A percentile compares a stretch with the other conserved stretches of the same genome.
Evolutionary conservation across 2,888 invertebrate genomes (phyloP).

Genomic region (Altica lythri): DNA sequence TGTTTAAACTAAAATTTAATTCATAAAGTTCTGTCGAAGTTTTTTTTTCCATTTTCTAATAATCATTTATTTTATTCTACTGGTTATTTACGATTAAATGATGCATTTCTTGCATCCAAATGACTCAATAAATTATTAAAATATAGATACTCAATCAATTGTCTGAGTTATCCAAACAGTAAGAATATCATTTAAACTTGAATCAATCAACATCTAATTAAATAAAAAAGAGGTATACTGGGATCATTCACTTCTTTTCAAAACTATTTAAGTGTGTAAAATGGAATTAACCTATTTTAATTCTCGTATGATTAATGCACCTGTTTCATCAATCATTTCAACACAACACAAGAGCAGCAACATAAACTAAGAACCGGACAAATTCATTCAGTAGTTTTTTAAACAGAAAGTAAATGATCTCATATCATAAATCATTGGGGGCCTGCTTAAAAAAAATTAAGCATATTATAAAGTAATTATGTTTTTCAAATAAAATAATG

Average conservation of each 20-base stretch:
- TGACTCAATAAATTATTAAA: too few species aligned
- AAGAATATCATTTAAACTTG: too few species aligned
- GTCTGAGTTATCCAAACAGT: too few species aligned
- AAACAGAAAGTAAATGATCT: slow-evolving; percentile 40
- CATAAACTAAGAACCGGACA: slow-evolving; percentile 21
- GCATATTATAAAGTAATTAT: slow-evolving; percentile 50
- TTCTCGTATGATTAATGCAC: slow-evolving; percentile 20
- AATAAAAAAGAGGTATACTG: neutral
- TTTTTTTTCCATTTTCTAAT: too few species aligned
- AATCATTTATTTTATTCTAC: too few species aligned
- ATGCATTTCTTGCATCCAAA: too few species aligned
- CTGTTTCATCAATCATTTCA: slow-evolving; percentile 26
- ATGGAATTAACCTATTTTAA: slow-evolving; percentile 16
- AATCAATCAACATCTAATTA: neutral
- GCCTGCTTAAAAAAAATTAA: slow-evolving; percentile 39
- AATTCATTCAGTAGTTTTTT: slow-evolving; percentile 26
- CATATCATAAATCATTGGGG: slow-evolving; percentile 44
- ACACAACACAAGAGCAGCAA: slow-evolving; percentile 16
- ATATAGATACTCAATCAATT: too few species aligned
- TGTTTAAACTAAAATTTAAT: too few species aligned
- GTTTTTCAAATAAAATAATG: slow-evolving; percentile 49
- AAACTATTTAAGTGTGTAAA: slow-evolving; percentile 7
- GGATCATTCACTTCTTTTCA: slow-evolving; percentile 7
- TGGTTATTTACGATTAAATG: too few species aligned
- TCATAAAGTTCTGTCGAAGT: too few species aligned